Evolutionary conservation across 2,113 vertebrate species (phyloP).

Genomic region (Hippocampus guttulatus): DNA sequence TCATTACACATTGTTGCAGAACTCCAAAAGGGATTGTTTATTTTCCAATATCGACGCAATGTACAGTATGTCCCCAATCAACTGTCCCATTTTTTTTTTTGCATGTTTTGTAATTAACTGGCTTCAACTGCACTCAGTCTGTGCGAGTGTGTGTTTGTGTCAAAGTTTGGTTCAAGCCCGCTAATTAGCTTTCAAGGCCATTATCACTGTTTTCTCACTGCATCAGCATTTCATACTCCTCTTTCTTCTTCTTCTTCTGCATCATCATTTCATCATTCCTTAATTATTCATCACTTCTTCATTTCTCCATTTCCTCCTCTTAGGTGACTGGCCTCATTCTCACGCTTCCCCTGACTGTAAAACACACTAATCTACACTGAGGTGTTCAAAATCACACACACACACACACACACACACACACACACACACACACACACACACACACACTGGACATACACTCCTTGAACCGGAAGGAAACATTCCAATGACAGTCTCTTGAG

Average conservation of each 20-base stretch:
- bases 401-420: neutral
- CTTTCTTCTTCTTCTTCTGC: slow-evolving; percentile 33
- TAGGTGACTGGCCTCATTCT: slow-evolving; percentile 48
- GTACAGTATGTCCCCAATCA: slow-evolving; percentile 17
- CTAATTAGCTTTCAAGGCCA: slow-evolving; percentile 42
- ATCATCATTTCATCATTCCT: slow-evolving; percentile 33
- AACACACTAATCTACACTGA: slow-evolving; percentile 11
- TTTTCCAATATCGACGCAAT: neutral
- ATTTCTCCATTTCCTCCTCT: slow-evolving; percentile 18
- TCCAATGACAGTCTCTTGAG: slow-evolving; percentile 35
- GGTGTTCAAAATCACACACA: neutral
- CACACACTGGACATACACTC: slow-evolving; percentile 18
- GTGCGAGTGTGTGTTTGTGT: slow-evolving; percentile 5
- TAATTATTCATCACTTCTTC: slow-evolving; percentile 34
- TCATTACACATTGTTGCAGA: neutral
- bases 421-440: neutral
- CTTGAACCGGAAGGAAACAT: slow-evolving; percentile 20
- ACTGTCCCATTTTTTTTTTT: slow-evolving; percentile 32
- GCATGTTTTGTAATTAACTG: slow-evolving; percentile 28
- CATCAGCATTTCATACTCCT: slow-evolving; percentile 49
- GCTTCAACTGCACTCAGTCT: slow-evolving; percentile 7
- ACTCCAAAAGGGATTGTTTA: neutral
- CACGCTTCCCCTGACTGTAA: slow-evolving; percentile 43
- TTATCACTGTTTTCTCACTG: slow-evolving; percentile 28
- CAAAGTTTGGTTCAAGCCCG: slow-evolving; percentile 25